phyloP scores from a whole-genome alignment of 2,113 vertebrate genomes.

The Hepsetus odoe region DNA sequence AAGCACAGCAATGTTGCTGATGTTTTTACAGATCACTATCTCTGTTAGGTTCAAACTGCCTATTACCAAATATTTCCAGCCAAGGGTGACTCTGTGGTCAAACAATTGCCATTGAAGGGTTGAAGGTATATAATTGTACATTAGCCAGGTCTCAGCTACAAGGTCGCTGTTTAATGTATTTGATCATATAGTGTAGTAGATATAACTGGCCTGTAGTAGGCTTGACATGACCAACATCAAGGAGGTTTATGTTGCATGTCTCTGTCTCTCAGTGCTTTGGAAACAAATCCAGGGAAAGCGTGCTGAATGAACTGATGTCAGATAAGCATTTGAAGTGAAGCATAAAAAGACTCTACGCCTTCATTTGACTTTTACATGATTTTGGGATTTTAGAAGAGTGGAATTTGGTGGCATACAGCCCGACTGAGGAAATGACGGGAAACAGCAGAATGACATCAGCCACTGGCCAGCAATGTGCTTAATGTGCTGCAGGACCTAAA shows the following conservation, averaged over 20 bases:
- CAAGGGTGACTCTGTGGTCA: too few species aligned
- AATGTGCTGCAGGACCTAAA: conserved; percentile 63
- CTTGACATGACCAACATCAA: conserved; percentile 43
- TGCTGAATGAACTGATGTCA: conserved; percentile 65
- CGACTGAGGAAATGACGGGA: conserved; percentile 67
- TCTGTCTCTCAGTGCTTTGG: conserved; percentile 43
- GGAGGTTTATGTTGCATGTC: conserved; percentile 18
- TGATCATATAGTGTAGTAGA: background rate
- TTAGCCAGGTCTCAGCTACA: too few species aligned
- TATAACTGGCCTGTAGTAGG: background rate
- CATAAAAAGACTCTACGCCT: conserved; percentile 67
- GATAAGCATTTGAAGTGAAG: conserved; percentile 67
- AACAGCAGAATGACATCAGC: conserved; percentile 70
- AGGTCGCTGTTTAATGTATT: too few species aligned
- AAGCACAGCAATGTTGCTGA: background rate
- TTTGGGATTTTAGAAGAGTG: conserved; percentile 48
- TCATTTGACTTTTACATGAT: conserved; percentile 56
- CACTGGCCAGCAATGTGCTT: conserved; percentile 52
- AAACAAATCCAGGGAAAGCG: conserved; percentile 55
- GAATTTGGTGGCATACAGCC: conserved; percentile 55
- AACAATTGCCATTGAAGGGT: too few species aligned
- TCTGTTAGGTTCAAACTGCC: too few species aligned
- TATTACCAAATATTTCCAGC: too few species aligned
- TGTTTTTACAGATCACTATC: too few species aligned
- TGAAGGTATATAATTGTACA: too few species aligned